Evolutionary conservation across 1,140 invertebrate species (phyloP).

Genomic region (Ladona fulva): DNA sequence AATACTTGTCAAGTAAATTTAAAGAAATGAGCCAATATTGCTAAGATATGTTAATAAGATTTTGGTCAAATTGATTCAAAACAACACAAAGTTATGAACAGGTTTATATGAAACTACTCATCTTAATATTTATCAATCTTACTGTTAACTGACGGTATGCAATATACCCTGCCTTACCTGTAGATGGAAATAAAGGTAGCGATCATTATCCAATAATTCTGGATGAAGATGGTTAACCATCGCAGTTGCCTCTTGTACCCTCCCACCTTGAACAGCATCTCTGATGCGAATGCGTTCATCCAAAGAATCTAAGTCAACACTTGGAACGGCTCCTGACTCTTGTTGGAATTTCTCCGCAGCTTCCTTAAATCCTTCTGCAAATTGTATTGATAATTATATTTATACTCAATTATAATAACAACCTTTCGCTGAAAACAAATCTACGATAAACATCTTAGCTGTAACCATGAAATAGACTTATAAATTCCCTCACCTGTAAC

Average conservation of each 20-base stretch:
- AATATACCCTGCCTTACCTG: conserved; percentile 51
- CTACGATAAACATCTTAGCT: too few species aligned
- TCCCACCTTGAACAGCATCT: conserved; percentile 87
- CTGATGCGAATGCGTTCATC: conserved; percentile 91
- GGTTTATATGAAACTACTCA: too few species aligned
- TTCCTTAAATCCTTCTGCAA: conserved; percentile 92
- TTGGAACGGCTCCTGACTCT: conserved; percentile 82
- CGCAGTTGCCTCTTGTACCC: conserved; percentile 85
- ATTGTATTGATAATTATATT: neutral
- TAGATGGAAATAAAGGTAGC: conserved; percentile 92
- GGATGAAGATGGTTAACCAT: conserved; percentile 92
- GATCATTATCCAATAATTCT: conserved; percentile 87
- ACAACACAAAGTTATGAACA: too few species aligned
- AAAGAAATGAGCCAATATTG: too few species aligned
- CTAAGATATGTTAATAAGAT: too few species aligned
- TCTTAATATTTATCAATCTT: too few species aligned
- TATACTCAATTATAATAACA: neutral
- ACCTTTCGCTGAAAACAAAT: neutral
- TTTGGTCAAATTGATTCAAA: too few species aligned
- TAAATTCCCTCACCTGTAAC: conserved; percentile 66
- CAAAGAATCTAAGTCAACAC: conserved; percentile 77
- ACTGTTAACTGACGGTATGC: too few species aligned
- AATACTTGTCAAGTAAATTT: too few species aligned
- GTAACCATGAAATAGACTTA: too few species aligned
- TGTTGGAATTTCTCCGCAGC: conserved; percentile 94